phyloP scores from a whole-genome alignment of 2,113 vertebrate genomes.

The Murina feae region DNA sequence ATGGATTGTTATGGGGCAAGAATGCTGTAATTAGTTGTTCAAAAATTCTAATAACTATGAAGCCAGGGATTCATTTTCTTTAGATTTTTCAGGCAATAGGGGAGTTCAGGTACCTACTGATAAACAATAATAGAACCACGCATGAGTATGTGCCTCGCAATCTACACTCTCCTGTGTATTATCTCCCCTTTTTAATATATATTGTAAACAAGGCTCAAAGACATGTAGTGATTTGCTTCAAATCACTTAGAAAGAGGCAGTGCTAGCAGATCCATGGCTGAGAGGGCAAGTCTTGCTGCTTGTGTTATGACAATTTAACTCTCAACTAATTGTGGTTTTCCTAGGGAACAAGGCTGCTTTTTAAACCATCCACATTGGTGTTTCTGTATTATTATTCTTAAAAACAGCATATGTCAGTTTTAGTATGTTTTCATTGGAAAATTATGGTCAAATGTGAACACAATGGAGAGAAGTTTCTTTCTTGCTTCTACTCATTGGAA shows the following conservation, averaged over 20 bases:
- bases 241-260: background rate
- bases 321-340: background rate
- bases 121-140: background rate
- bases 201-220: background rate
- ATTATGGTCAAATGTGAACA: background rate
- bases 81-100: background rate
- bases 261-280: accelerated
- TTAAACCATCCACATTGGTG: background rate
- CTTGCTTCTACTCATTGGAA: background rate
- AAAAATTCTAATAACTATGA: background rate
- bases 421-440: background rate
- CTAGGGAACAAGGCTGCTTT: background rate
- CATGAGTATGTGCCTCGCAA: background rate
- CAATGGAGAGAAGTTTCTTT: background rate
- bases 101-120: background rate
- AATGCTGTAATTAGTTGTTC: background rate
- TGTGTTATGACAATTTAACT: background rate
- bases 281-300: background rate
- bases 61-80: background rate
- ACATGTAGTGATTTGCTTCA: background rate
- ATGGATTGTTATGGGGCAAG: background rate
- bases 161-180: background rate
- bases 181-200: background rate
- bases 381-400: background rate
- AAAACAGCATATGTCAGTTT: background rate